A percentile compares a stretch with the other conserved stretches of the same genome.
Conservation (phyloP, 2,113 vertebrate genomes). For the Menidia beryllina region DNA sequence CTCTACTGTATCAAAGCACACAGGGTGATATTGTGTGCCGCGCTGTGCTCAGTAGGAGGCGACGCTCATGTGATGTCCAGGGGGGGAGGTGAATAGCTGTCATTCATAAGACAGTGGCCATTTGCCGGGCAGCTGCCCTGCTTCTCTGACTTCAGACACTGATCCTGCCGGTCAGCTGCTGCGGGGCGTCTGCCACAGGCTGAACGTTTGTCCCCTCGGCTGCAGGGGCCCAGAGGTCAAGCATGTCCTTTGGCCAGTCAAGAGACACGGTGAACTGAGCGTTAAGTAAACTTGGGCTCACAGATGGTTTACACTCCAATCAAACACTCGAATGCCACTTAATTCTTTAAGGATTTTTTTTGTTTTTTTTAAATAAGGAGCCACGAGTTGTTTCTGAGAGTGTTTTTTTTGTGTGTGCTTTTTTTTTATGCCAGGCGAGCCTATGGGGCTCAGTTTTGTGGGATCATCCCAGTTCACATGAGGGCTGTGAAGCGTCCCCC, state of each 20-base stretch:
- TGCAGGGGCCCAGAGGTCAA: conserved; percentile 3
- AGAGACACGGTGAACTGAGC: conserved; percentile 5
- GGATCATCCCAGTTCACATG: background rate
- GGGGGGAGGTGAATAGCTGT: conserved; percentile 71
- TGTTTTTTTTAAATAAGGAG: background rate
- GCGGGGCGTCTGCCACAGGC: conserved; percentile 20
- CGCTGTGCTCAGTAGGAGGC: conserved; percentile 66
- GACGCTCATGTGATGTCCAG: conserved; percentile 71
- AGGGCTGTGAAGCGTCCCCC: background rate
- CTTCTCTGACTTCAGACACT: conserved; percentile 51
- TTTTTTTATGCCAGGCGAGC: background rate
- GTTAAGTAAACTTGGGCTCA: background rate
- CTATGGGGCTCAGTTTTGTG: background rate
- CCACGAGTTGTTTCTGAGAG: background rate
- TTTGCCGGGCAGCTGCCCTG: conserved; percentile 65
- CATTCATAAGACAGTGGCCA: conserved; percentile 63
- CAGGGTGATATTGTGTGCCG: conserved; percentile 65
- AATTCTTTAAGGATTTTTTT: background rate
- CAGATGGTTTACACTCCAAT: too few relatives aligned
- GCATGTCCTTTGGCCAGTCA: conserved; percentile 16
- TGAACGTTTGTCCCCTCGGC: background rate
- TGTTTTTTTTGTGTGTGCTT: too few relatives aligned
- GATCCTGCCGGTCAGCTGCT: conserved; percentile 68
- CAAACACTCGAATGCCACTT: background rate
- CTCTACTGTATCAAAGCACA: conserved; percentile 61